Conservation (phyloP, 2,113 vertebrate genomes). For the Zapus hudsonius region DNA sequence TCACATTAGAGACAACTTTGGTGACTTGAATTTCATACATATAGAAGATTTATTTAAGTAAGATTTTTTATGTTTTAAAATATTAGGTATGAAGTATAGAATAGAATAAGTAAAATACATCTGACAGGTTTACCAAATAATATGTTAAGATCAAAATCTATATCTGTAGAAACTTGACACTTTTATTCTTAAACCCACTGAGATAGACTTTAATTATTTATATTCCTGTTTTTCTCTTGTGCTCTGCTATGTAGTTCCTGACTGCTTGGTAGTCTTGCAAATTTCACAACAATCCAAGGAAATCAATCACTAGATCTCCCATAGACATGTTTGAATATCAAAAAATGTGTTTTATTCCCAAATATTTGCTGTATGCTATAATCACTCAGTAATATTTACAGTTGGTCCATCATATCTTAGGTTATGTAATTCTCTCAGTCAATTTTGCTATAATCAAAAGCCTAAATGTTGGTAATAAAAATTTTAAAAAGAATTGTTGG, state of each 20-base stretch:
- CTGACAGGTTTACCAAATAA: not conserved
- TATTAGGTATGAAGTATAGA: not conserved
- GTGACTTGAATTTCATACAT: not conserved
- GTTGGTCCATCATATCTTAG: not conserved
- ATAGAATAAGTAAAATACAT: not conserved
- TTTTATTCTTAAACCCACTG: not conserved
- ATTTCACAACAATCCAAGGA: not conserved
- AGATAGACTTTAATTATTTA: not conserved
- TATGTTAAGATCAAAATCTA: not conserved
- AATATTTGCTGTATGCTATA: not conserved
- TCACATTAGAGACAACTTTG: not conserved
- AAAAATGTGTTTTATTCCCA: not conserved
- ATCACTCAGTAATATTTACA: not conserved
- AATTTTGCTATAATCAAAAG: not conserved
- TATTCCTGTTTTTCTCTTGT: not conserved
- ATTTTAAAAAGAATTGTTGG: not conserved
- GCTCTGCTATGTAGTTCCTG: not conserved
- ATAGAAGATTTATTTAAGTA: not conserved
- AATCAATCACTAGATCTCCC: not conserved
- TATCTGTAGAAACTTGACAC: not conserved
- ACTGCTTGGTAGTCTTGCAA: not conserved
- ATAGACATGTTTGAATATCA: not conserved
- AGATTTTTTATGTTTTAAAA: not conserved
- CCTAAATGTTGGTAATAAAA: not conserved
- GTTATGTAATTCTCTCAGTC: not conserved